Conservation (phyloP, 2,113 vertebrate species). For the Ranitomeya imitator region DNA sequence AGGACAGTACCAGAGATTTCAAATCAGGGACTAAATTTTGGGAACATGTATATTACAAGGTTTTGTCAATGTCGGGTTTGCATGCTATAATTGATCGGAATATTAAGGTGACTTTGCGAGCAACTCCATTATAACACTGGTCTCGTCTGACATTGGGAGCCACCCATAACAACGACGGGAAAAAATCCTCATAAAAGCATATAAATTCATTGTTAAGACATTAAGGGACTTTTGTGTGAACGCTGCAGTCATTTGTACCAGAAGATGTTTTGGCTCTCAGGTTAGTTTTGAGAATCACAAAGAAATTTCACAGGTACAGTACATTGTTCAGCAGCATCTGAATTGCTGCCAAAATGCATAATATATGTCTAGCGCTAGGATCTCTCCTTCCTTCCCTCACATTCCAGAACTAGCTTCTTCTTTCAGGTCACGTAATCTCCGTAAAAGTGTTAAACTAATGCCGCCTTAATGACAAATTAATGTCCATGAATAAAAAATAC, state of each 20-base stretch:
- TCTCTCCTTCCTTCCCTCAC: slow-evolving; percentile 64
- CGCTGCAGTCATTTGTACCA: slow-evolving; percentile 10
- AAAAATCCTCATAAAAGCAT: not conserved
- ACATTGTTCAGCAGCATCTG: slow-evolving; percentile 39
- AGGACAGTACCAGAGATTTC: not conserved
- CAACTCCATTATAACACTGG: not conserved
- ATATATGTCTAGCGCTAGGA: slow-evolving; percentile 59
- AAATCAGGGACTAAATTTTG: not conserved
- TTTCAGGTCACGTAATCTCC: slow-evolving; percentile 84
- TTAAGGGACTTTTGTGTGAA: slow-evolving; percentile 36
- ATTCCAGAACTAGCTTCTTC: slow-evolving; percentile 70
- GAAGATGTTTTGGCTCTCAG: slow-evolving; percentile 21
- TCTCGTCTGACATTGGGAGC: not conserved
- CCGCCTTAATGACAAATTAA: slow-evolving; percentile 88
- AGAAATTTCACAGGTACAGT: slow-evolving; percentile 36
- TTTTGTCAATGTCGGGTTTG: not conserved
- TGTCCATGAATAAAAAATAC: slow-evolving; percentile 90
- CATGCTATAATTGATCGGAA: not conserved
- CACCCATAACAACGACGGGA: not conserved
- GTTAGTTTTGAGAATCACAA: slow-evolving; percentile 26
- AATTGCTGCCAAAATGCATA: slow-evolving; percentile 53
- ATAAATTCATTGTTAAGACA: slow-evolving; percentile 3
- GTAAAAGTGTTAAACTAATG: slow-evolving; percentile 89
- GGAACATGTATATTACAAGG: not conserved
- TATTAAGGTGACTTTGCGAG: not conserved